Evolutionary conservation across 2,113 vertebrate genomes (phyloP), one percentile per base, ranked within the genome.

Genomic region (Myotis davidii): DNA sequence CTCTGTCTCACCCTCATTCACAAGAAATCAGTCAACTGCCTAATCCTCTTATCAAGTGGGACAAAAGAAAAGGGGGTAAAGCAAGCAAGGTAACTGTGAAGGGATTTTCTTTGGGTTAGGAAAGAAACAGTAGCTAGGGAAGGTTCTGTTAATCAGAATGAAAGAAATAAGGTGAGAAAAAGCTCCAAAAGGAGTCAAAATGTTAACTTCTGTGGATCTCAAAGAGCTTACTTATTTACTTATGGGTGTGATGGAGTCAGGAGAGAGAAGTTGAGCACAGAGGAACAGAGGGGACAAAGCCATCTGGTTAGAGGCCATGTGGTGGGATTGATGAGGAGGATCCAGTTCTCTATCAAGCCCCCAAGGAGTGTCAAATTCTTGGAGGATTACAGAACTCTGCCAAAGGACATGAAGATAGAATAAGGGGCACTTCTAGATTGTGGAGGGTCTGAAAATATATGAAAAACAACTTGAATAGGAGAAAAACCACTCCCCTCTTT

Each of bases 21-120:
- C 65, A 85, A 94, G 45, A 87, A 94, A 83, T 93, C 67, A 91
- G 90, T 78, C 77, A 95, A 95, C 54, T 88, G 82, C 52, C 87
- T 95, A 84, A 96, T 74, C 85, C 88, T 89, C 45, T 20, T 48
- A 94, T 45, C 76, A 94, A 83, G 27, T 42, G n/a, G 37, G 27
- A 93, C 67, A 82, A 70, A 93, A 52, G 14, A 70, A 48, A 73
- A 85, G 37, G 78, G n/a, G 23, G 32, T 11, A 90, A 73, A 79
- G 18, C 32, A 70, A 88, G 69, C 39, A 39, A 82, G 29, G 10
- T 56, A 81, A 92, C 61, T 88, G 27, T 94, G 79, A 93, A 79
- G 50, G 52, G 56, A 90, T 64, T 91, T 93, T 96, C 90, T 73
- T n/a, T 54, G 52, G 59, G 8, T n/a, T 77, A 72, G 45, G 67